Percentiles rank a stretch among this genome's conserved stretches.
phyloP scores from a whole-genome alignment of 37 sponge, comb jelly and placozoan species.

The Agelas oroides region DNA sequence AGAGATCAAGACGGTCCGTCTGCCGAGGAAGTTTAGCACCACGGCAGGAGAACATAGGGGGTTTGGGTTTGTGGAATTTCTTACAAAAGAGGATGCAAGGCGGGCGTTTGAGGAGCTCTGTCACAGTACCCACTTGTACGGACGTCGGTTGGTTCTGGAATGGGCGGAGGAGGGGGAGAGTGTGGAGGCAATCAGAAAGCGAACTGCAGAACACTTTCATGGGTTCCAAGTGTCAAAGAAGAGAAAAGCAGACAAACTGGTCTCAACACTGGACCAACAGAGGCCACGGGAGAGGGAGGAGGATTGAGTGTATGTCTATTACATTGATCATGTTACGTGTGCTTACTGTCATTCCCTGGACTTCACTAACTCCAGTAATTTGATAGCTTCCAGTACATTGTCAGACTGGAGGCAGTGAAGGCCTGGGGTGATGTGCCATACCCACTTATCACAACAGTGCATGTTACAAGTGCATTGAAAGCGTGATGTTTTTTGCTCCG shows the following conservation, averaged over 20 bases:
- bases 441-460: no score
- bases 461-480: background rate
- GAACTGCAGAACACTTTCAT: slow-evolving; percentile 87
- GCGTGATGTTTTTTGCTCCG: background rate
- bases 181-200: slow-evolving; percentile 81
- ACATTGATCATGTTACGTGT: no score
- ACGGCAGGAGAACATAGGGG: slow-evolving; percentile 89
- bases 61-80: slow-evolving; percentile 95
- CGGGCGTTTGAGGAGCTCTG: slow-evolving; percentile 85
- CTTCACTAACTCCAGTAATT: no score
- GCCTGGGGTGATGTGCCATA: no score
- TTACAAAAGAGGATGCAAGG: slow-evolving; percentile 86
- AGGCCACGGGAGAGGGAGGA: no score
- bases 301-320: no score
- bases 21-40: slow-evolving; percentile 85
- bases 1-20: slow-evolving; percentile 83
- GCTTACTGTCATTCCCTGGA: no score
- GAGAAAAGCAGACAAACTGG: slow-evolving; percentile 12
- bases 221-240: slow-evolving; percentile 31
- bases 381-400: no score
- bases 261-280: background rate
- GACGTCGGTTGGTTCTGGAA: slow-evolving; percentile 93
- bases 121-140: slow-evolving; percentile 96
- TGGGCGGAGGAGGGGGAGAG: slow-evolving; percentile 95
- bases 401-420: no score